phyloP scores from a whole-genome alignment of 2,113 vertebrate species.

The Corapipo altera region DNA sequence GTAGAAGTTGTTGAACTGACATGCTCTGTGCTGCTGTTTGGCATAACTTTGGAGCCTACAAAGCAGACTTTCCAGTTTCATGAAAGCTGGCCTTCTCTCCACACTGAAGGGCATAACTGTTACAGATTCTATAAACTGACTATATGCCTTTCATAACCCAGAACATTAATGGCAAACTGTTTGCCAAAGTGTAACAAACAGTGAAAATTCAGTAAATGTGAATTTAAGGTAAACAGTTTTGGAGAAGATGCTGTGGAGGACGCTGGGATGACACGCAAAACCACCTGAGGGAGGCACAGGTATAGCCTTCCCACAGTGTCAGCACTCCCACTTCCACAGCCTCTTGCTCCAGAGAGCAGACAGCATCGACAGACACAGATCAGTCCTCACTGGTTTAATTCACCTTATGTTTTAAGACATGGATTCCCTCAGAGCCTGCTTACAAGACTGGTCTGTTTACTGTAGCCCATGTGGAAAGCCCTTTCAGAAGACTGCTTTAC shows the following conservation, averaged over 20 bases:
- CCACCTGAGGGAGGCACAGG: no score
- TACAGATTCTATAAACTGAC: not conserved
- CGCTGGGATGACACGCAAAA: rapidly evolving
- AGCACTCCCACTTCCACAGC: not conserved
- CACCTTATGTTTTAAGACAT: not conserved
- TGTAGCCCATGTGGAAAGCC: not conserved
- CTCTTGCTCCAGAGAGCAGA: not conserved
- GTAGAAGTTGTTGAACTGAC: not conserved
- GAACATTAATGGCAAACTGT: not conserved
- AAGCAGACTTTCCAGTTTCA: not conserved
- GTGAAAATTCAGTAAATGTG: not conserved
- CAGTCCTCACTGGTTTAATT: not conserved
- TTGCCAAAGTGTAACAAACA: not conserved
- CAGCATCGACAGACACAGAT: no score
- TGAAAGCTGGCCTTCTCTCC: not conserved
- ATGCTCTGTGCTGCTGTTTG: not conserved
- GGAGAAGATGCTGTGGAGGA: not conserved
- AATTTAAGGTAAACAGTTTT: not conserved
- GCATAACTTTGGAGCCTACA: not conserved
- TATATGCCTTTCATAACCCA: not conserved
- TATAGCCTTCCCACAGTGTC: not conserved
- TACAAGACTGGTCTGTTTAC: not conserved
- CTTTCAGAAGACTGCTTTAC: not conserved
- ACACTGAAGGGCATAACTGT: not conserved
- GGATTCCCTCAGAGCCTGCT: not conserved